Base-by-base conservation (phyloP, 2,888 invertebrate genomes). In the Amaurobius ferox region DNA sequence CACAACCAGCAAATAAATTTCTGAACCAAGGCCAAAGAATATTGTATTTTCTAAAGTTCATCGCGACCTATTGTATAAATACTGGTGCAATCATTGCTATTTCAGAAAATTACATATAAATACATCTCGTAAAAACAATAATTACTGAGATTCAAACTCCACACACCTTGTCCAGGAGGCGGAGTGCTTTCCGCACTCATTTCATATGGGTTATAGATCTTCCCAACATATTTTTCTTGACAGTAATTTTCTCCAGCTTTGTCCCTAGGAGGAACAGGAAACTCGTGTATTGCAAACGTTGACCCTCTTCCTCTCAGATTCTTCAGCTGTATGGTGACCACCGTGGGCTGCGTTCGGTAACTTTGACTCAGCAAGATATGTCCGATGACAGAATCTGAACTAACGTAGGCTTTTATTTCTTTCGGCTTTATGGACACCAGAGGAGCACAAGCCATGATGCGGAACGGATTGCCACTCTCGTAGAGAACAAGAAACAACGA, bases 401-500 rank as follows among this genome's bases (percentile, higher is more conserved):
- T 91, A 88, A 92, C 89, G 30, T 73, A 74, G 7, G 91, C 87
- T 61, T 87, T 61, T 77, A 90, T 88, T 66, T 88, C 87, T 88
- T 90, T 86, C 35, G 89, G 88, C 13, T 85, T 87, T 13, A 91
- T 88, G 40, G 89, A 79, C 1, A 89, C 79, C 9, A 98, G 94
- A 91, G 95, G 95, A 0, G 97, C 95, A 91, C 97, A 98, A 0
- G 95, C 95, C 89, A 96, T 76, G 64, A 88, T 86, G 0, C 87
- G 79, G 35, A 88, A 86, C 0, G 94, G 91, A 90, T 96, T 95
- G 73, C 94, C 94, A 86, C 94, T 93, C 90, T 97, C 96, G 90
- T 95, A 96, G 26, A 97, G 92, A 48, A 96, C 96, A 72, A 97
- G 92, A 91, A 96, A 97, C 29, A 97, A 92, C 62, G 94, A 94